A percentile compares a stretch with the other conserved stretches of the same genome.
These are phyloP conservation scores for Ctenicera cuprea DNA, from an alignment of 2,888 invertebrate genomes.

Conservation along the genomic window DNA sequence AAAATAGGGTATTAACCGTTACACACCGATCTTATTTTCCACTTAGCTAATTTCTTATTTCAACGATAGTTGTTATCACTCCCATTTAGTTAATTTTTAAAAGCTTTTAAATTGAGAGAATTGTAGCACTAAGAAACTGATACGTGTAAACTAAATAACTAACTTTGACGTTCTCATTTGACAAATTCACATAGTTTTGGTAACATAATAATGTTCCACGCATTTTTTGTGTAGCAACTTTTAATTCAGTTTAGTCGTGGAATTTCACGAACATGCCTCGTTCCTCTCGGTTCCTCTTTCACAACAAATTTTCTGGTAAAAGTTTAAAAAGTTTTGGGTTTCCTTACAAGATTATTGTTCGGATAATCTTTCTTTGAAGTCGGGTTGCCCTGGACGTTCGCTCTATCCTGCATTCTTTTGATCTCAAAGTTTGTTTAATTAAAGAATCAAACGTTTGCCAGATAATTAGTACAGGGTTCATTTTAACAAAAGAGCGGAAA, in stretches of 20 bases:
- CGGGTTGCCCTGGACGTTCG: background rate
- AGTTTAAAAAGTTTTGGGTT: constrained; percentile 8
- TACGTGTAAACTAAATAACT: background rate
- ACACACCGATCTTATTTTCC: too few species aligned
- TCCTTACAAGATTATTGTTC: constrained; percentile 18
- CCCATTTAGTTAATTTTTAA: too few species aligned
- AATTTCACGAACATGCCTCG: constrained; percentile 2
- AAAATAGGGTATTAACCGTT: background rate
- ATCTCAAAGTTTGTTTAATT: constrained; percentile 7
- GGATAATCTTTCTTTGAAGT: constrained; percentile 7
- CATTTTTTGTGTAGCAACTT: background rate
- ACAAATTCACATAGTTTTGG: background rate
- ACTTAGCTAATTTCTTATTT: too few species aligned
- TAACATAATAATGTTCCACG: too few species aligned
- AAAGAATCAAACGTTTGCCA: background rate
- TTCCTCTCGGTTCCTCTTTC: background rate
- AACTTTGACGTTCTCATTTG: background rate
- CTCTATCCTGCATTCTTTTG: background rate
- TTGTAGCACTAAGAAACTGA: too few species aligned
- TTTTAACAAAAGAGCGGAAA: background rate
- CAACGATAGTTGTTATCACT: too few species aligned
- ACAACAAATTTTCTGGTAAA: background rate
- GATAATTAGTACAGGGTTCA: constrained; percentile 7
- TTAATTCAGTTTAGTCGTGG: background rate
- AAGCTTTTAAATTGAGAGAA: too few species aligned